Percentiles rank a stretch among this genome's conserved stretches.
These are phyloP conservation scores for Rugalucina vietnamica DNA, from an alignment of 2,888 invertebrate species.

Conservation along the genomic window DNA sequence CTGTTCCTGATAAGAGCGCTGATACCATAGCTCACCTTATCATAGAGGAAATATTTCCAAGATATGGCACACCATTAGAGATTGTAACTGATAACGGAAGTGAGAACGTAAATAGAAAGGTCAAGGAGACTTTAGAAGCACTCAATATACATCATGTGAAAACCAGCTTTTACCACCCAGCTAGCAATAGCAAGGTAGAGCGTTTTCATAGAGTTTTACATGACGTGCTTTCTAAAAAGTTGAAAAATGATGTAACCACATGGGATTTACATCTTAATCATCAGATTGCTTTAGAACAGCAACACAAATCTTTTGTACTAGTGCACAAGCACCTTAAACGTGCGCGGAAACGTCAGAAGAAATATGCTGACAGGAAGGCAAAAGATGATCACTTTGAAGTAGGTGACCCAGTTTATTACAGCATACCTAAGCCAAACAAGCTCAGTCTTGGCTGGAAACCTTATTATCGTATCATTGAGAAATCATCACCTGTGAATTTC, in stretches of 20 bases:
- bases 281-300: constrained; percentile 42
- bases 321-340: not conserved
- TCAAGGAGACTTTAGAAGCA: not conserved
- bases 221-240: too few species aligned
- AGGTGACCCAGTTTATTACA: not conserved
- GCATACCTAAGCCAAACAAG: constrained; percentile 38
- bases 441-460: constrained; percentile 48
- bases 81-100: too few species aligned
- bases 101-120: not conserved
- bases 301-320: not conserved
- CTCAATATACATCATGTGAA: not conserved
- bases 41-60: too few species aligned
- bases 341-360: too few species aligned
- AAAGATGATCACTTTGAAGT: not conserved
- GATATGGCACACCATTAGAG: too few species aligned
- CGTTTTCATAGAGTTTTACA: too few species aligned
- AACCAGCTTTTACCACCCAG: too few species aligned
- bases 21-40: too few species aligned
- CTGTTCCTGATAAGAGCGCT: not conserved
- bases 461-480: constrained; percentile 27
- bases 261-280: not conserved
- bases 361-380: too few species aligned
- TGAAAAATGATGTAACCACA: not conserved
- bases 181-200: too few species aligned
- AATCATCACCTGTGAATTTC: too few species aligned